Base-by-base conservation (phyloP, 1,140 invertebrate genomes). In the Berghia stephanieae region DNA sequence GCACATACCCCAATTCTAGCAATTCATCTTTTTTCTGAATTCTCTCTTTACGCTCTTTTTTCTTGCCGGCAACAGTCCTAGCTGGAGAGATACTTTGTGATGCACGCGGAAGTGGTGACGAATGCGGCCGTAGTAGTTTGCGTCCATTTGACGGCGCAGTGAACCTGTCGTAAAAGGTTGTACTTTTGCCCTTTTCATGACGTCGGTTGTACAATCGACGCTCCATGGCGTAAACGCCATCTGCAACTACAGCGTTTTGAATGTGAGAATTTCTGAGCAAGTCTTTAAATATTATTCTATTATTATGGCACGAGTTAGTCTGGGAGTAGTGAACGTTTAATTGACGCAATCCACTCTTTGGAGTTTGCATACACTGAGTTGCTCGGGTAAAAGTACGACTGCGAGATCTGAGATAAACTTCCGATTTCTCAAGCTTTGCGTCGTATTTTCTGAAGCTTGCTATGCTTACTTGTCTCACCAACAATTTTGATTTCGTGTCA, bases 231-330 rank as follows among this genome's bases (percentile, higher is more conserved):
- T 80, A 60, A 36, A 84, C 81, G 38, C 73, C 60, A 21, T 84
- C 83, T 31, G 72, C 71, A 8, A 81, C 78, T 24, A 79, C 69
- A 18, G 78, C 69, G 68, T 82, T 84, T 16, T 55, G 66, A 40
- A 78, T 77, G 70, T 84, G 81, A 8, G 81, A 77, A 16, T 72
- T 79, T 31, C 75, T 72, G 18, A 84, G 73, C 24, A 84, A 75
- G 66, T 84, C 79, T 40, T 75, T 78, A 75, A 84, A 82, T 68
- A 84, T 84, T 21, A 79, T 52, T 5, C 78, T 44, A 36, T 82
- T 75, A 72, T 84, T 84, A 34, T 82, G 76, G 43, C 76, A 72
- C 6, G 77, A 80, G 75, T 84, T 84, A 6, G 81, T 82, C 40
- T 80, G 71, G 10, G 83, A 78, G 69, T 84, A 84, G 66, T 80